phyloP scores from a whole-genome alignment of 2,113 vertebrate species.

The Megaleporinus macrocephalus region DNA sequence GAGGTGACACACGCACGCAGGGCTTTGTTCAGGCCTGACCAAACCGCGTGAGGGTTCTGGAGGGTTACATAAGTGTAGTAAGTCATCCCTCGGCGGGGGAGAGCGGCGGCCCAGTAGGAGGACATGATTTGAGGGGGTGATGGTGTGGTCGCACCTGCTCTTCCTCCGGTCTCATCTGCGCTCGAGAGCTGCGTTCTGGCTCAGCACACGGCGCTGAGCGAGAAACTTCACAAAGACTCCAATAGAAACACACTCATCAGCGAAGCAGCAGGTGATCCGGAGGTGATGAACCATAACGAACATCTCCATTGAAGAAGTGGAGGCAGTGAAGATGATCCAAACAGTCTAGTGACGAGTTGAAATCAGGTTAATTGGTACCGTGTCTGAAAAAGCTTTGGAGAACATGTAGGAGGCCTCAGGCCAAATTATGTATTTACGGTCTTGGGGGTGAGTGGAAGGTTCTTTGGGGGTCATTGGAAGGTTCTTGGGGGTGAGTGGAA shows the following conservation, averaged over 20 bases:
- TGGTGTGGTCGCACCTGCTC: slow-evolving; percentile 67
- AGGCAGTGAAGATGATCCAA: neutral
- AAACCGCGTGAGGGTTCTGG: neutral
- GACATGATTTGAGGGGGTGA: slow-evolving; percentile 76
- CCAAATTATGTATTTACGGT: too few species aligned
- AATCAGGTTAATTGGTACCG: neutral
- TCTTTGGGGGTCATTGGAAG: too few species aligned
- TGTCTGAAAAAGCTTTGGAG: neutral
- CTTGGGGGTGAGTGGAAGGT: too few species aligned
- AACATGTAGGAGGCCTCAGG: too few species aligned
- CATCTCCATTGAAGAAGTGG: slow-evolving; percentile 11
- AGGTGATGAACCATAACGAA: slow-evolving; percentile 30
- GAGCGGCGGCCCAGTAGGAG: slow-evolving; percentile 43
- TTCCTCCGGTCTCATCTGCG: slow-evolving; percentile 66
- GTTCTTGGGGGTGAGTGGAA: too few species aligned
- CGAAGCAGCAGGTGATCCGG: slow-evolving; percentile 30
- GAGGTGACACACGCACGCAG: neutral
- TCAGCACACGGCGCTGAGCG: slow-evolving; percentile 37
- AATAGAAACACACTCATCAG: slow-evolving; percentile 53
- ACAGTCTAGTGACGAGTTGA: neutral
- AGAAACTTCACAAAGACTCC: slow-evolving; percentile 47
- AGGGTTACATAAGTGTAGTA: slow-evolving; percentile 51
- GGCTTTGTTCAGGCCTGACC: neutral
- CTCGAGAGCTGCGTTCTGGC: slow-evolving; percentile 56
- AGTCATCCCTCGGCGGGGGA: slow-evolving; percentile 56